Evolutionary conservation across 2,797 vertebrate species (phyloP).

Genomic region (Otolemur crassicaudatus): DNA sequence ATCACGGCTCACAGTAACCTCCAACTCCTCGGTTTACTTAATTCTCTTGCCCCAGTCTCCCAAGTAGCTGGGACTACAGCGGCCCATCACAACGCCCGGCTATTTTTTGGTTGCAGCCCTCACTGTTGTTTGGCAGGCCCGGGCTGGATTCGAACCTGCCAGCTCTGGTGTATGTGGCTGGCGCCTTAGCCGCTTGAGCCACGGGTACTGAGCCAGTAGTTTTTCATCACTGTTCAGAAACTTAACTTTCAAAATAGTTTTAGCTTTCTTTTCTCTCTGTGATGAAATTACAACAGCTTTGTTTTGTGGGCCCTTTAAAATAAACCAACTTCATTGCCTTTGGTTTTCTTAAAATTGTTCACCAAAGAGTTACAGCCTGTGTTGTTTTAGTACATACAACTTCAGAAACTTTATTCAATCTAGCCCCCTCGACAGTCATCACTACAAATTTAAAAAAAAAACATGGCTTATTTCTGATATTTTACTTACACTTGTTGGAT

Average conservation of each 20-base stretch:
- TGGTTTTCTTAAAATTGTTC: background rate
- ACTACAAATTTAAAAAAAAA: slow-evolving; percentile 2
- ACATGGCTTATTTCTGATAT: background rate
- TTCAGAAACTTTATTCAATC: background rate
- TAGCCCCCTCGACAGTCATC: background rate
- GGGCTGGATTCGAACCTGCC: no score
- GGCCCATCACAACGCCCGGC: no score
- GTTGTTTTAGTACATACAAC: background rate
- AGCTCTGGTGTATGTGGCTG: no score
- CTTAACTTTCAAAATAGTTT: background rate
- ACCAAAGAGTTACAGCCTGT: background rate
- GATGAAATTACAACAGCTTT: background rate
- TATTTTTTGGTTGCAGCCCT: no score
- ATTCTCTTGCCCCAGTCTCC: no score
- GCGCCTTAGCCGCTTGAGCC: no score
- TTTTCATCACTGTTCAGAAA: slow-evolving; percentile 21
- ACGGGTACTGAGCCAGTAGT: background rate
- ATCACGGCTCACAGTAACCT: no score
- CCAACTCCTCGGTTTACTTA: no score
- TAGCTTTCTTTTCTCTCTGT: background rate
- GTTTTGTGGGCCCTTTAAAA: background rate
- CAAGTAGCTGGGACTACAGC: no score
- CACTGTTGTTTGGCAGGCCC: no score
- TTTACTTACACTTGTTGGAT: background rate
- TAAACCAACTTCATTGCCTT: background rate